Evolutionary conservation across 1,140 invertebrate genomes (phyloP), one percentile per base, ranked within the genome.

Genomic region (Leptinotarsa defecta): DNA sequence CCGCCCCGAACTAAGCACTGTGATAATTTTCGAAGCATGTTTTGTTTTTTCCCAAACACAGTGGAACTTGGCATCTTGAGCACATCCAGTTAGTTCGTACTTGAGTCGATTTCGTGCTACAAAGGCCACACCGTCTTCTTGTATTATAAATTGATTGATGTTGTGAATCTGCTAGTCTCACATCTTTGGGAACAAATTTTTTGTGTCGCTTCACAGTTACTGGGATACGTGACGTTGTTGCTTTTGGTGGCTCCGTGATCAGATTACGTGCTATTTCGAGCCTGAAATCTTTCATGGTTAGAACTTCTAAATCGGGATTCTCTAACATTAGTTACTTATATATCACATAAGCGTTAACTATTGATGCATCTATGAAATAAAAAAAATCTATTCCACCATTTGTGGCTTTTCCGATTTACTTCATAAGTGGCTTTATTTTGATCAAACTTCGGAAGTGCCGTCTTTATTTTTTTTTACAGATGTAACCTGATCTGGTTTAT

Each of bases 371-470:
- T 20, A 65, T 0, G 24, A 70, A 74, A 48, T 76, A 19, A 49
- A 86, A 74, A 86, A 84, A 67, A 86, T 78, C 78, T 78, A 57
- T 85, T 82, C 82, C 83, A 34, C 83, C 85, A 86, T 78, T 86
- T 86, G 27, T 68, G 76, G 52, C 70, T 79, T 80, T 81, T 65
- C 78, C 79, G 80, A 75, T 86, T 83, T 76, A 81, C 79, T 71
- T 83, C 82, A 77, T 86, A 65, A 61, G 57, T 5, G 5, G 13
- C 19, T 22, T 22, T 22, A 22, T 22, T 22, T 22, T 22, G 20
- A 22, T 22, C 20, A 22, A 22, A 65, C 15, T 8, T 65, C 4
- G 6, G 19, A n/a, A 65, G 19, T n/a, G 13, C 24, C 1, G 24
- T 19, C 63, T n/a, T n/a, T 65, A n/a, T 65, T 65, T 19, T 27